Evolutionary conservation across 2,797 vertebrate species (phyloP).

Genomic region (Esox lucius): DNA sequence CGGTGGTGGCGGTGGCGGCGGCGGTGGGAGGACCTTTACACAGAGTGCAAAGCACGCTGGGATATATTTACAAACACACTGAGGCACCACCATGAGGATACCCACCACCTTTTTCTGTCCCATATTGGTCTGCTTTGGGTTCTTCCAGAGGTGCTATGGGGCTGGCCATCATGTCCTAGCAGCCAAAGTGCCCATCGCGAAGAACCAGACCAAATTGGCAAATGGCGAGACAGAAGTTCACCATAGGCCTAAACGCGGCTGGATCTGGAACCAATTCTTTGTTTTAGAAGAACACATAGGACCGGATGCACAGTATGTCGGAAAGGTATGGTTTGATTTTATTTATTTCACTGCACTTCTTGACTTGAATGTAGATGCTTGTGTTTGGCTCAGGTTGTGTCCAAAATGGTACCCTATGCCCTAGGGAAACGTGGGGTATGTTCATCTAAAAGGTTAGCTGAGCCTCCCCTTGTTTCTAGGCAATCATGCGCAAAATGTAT

Average conservation of each 20-base stretch:
- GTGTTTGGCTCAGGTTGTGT: conserved; percentile 34
- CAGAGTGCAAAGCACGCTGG: conserved; percentile 44
- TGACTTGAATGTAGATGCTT: conserved; percentile 17
- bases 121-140: conserved; percentile 95
- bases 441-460: too few species aligned
- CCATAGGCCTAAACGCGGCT: conserved; percentile 96
- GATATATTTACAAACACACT: conserved; percentile 54
- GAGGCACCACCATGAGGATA: conserved; percentile 89
- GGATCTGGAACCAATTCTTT: conserved; percentile 99
- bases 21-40: conserved; percentile 62
- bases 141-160: conserved; percentile 89
- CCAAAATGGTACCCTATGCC: background rate
- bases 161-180: conserved; percentile 82
- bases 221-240: conserved; percentile 94
- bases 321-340: conserved; percentile 80
- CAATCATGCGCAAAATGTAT: too few species aligned
- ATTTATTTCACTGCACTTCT: conserved; percentile 29
- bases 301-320: conserved; percentile 95
- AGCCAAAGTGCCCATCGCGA: conserved; percentile 66
- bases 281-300: conserved; percentile 99
- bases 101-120: conserved; percentile 88
- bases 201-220: conserved; percentile 87
- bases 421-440: background rate
- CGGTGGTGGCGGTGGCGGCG: conserved; percentile 57
- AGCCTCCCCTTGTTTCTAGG: too few species aligned